phyloP scores from a whole-genome alignment of 1,140 invertebrate genomes.

The Hypsibius dujardini region DNA sequence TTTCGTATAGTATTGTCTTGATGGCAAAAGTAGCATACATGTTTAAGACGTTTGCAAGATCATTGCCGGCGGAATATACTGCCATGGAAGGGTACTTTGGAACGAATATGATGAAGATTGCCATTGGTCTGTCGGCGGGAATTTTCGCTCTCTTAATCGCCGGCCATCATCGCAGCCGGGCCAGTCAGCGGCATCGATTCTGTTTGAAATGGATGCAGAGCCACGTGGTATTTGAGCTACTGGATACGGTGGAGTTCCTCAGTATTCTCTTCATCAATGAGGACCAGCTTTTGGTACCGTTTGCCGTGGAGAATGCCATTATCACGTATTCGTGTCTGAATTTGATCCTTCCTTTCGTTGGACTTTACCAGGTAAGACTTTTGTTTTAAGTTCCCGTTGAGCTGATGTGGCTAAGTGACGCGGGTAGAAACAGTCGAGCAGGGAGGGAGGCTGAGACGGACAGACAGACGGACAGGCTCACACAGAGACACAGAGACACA shows the following conservation, averaged over 20 bases:
- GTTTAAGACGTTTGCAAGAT: conserved; percentile 33
- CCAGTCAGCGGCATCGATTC: conserved; percentile 32
- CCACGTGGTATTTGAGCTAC: conserved; percentile 38
- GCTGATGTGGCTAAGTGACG: not conserved
- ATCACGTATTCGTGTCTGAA: conserved; percentile 39
- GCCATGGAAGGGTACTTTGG: conserved; percentile 24
- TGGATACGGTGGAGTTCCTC: conserved; percentile 39
- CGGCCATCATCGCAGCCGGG: conserved; percentile 38
- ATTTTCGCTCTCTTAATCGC: conserved; percentile 40
- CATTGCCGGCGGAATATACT: conserved; percentile 23
- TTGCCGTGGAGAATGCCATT: conserved; percentile 33
- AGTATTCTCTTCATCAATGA: conserved; percentile 32
- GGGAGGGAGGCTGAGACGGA: too few species aligned
- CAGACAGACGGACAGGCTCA: too few species aligned
- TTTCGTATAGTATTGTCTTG: conserved; percentile 24
- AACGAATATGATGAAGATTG: conserved; percentile 29
- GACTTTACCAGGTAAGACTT: conserved; percentile 38
- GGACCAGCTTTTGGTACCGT: conserved; percentile 27
- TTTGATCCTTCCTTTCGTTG: conserved; percentile 41
- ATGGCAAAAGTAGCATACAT: conserved; percentile 38
- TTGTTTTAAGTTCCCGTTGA: conserved; percentile 22
- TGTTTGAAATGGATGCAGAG: conserved; percentile 29
- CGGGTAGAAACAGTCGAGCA: not conserved
- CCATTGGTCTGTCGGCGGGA: conserved; percentile 35
- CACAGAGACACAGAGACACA: too few species aligned